Base-by-base conservation (phyloP, 1,140 invertebrate species). In the Tetramorium simillimum region DNA sequence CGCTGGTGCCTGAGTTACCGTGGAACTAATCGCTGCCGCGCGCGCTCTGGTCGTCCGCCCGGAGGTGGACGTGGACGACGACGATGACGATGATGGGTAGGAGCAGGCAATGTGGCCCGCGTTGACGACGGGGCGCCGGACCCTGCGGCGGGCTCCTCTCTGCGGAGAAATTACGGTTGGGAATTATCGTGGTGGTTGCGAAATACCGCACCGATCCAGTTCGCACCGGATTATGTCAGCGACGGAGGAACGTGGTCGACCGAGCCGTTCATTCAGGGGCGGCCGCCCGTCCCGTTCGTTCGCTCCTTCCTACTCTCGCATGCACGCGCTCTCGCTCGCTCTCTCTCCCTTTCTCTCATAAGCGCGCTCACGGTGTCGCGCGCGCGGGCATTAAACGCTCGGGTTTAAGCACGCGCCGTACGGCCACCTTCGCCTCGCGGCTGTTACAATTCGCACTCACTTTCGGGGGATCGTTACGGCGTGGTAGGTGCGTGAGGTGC, bases 151-250 rank as follows among this genome's bases (percentile, higher is more conserved):
- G 73, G 82, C 88, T 89, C 77, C 56, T 80, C 56, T 84, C 76
- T 84, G 40, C 14, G 70, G 87, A 76, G 87, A 72, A 88, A 84
- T 43, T 40, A 72, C 33, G 53, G 21, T 49, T 24, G 24, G 16
- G 6, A 21, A 46, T 84, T 84, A 84, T 81, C 70, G 37, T n/a
- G 37, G 67, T 89, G 85, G 86, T 87, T 69, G 58, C 67, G 53
- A 88, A 37, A 89, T 89, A 84, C 88, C 84, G 89, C 91, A 81
- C 62, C 85, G 24, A 93, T 92, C 90, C 92, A 93, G 91, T 91
- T 93, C 88, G 87, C 87, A 92, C 90, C 91, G 89, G 92, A 93
- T 93, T 93, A 92, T 93, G 89, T 90, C 90, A 91, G 87, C 77
- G 46, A 53, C 80, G 37, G 72, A 65, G 80, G 87, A 92, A 90